Evolutionary conservation across 1,140 invertebrate species (phyloP).

Genomic region (Batillaria attramentaria): DNA sequence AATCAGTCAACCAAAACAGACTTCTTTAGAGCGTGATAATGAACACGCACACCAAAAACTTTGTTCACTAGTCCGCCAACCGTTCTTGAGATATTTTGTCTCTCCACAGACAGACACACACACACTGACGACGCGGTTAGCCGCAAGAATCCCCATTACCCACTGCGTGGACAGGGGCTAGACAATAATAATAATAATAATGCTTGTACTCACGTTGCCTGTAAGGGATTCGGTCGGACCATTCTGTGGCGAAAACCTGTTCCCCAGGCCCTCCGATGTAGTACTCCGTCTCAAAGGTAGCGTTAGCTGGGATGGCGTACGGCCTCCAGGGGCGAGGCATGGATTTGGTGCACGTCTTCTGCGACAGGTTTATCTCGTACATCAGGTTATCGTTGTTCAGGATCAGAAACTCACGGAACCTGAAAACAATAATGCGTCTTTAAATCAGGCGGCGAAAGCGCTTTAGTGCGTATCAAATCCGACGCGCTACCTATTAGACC

Average conservation of each 20-base stretch:
- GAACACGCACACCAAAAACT: no score
- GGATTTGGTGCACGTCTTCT: slow-evolving; percentile 38
- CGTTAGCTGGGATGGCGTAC: slow-evolving; percentile 49
- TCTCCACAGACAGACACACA: background rate
- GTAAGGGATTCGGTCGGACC: slow-evolving; percentile 50
- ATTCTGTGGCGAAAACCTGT: slow-evolving; percentile 44
- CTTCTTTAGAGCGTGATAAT: no score
- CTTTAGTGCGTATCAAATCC: no score
- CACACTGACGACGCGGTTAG: background rate
- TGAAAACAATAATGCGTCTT: slow-evolving; percentile 26
- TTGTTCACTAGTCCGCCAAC: no score
- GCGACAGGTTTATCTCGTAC: slow-evolving; percentile 43
- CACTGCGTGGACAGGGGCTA: no score
- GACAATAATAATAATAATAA: no score
- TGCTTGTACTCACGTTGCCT: slow-evolving; percentile 42
- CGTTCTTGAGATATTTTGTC: background rate
- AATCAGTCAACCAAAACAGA: no score
- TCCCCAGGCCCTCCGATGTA: slow-evolving; percentile 55
- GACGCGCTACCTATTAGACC: no score
- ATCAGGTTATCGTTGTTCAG: slow-evolving; percentile 40
- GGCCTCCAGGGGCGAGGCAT: slow-evolving; percentile 40
- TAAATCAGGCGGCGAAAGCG: no score
- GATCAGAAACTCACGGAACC: slow-evolving; percentile 47
- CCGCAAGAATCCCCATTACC: no score
- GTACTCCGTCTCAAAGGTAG: slow-evolving; percentile 54